Base-by-base conservation (phyloP, 2,113 vertebrate genomes). In the Apus apus region DNA sequence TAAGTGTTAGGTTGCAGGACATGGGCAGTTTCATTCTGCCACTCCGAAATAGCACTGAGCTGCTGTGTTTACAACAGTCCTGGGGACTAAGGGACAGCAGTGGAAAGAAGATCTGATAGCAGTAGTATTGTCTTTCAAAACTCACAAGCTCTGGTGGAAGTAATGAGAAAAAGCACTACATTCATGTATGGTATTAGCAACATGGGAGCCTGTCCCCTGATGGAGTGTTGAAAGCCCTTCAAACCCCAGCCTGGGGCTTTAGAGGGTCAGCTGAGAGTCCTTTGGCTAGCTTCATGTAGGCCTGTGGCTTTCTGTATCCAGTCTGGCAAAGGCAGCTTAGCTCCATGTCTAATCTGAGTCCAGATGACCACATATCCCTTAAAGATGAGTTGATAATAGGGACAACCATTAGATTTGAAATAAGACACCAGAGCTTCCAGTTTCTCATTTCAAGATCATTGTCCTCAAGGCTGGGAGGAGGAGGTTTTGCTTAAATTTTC, bases 181-280 rank as follows among this genome's bases (percentile, higher is more conserved):
- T 54, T 90, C 34, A 53, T 20, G 7, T 50, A 16, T 26, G 14
- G 58, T 68, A 29, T 13, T 54, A 66, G 30, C 34, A 80, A n/a
- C 20, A n/a, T 17, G 27, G 21, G 14, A 40, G 15, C 23, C 43
- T 2, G 0, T n/a, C 11, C 18, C 6, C 5, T 8, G 4, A 23
- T 29, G 38, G 25, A 57, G n/a, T 27, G 32, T 32, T 1, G 18
- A 62, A 43, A 57, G 29, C 48, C 40, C 8, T 15, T 76, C 53
- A 29, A 10, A 40, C 13, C 9, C 27, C 54, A 65, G 16, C 22
- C 26, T 4, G 2, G 22, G 22, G 5, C 6, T 1, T 30, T 36
- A 58, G 45, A 62, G 17, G 30, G 26, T 71, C n/a, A 79, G 15
- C 48, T n/a, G n/a, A 57, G 51, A 71, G 36, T 51, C 68, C 61